A percentile compares a stretch with the other conserved stretches of the same genome.
These are phyloP conservation scores for Tipula helvola DNA, from an alignment of 2,888 invertebrate species.

Conservation along the genomic window DNA sequence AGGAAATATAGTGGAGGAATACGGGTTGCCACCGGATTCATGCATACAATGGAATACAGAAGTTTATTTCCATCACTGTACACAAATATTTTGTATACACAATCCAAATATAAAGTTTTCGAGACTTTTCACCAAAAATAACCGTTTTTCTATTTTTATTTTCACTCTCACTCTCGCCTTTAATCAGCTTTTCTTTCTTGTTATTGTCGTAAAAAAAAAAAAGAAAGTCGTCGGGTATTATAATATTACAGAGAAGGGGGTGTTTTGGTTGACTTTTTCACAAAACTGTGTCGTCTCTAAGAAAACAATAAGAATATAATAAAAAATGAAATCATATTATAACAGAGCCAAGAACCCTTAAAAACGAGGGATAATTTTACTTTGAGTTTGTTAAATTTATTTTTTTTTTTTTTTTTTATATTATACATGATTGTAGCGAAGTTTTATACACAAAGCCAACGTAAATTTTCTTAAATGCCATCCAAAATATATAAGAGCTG, in stretches of 20 bases:
- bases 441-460: background rate
- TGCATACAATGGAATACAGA: background rate
- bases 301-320: background rate
- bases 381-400: background rate
- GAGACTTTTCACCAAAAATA: background rate
- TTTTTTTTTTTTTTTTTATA: background rate
- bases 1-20: background rate
- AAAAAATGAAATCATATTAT: background rate
- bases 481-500: background rate
- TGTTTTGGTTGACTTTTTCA: background rate
- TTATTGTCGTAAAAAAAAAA: background rate
- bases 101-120: background rate
- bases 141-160: background rate
- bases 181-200: background rate
- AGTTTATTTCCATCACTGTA: background rate
- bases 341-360: background rate
- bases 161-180: background rate
- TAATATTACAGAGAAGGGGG: background rate
- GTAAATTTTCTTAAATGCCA: background rate
- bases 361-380: background rate
- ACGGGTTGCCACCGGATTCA: background rate
- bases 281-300: background rate
- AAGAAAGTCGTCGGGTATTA: background rate
- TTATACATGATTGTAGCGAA: background rate
- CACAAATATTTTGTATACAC: background rate